Percentiles rank a stretch among this genome's conserved stretches.
phyloP scores from a whole-genome alignment of 2,797 vertebrate species.

The Paguma larvata region DNA sequence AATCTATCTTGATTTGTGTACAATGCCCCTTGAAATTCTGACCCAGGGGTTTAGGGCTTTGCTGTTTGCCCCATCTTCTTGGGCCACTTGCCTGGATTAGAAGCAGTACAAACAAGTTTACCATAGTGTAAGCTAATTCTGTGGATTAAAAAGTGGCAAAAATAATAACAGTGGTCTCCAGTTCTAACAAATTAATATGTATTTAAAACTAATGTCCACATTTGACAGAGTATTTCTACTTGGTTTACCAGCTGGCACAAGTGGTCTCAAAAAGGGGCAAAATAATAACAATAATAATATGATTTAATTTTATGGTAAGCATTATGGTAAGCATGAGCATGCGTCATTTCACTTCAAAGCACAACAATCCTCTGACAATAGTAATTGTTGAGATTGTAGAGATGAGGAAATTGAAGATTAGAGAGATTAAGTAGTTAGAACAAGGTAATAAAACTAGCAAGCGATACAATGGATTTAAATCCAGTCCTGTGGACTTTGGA shows the following conservation, averaged over 20 bases:
- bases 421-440: neutral
- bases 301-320: neutral
- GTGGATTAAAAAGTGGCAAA: no score
- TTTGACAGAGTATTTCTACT: neutral
- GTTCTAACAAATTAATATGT: neutral
- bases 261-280: neutral
- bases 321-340: neutral
- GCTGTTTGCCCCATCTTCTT: neutral
- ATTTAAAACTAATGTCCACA: conserved; percentile 8
- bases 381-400: neutral
- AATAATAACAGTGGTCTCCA: no score
- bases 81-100: neutral
- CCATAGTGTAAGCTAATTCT: neutral
- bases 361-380: neutral
- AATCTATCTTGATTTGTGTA: neutral
- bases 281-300: neutral
- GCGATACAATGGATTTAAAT: neutral
- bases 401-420: neutral
- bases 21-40: neutral
- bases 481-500: neutral
- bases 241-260: neutral
- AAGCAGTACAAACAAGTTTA: neutral
- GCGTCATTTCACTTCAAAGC: neutral
- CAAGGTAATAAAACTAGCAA: neutral
- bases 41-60: neutral